Percentiles rank a stretch among this genome's conserved stretches.
phyloP scores from a whole-genome alignment of 2,113 vertebrate species.

The Notarius lentiginosus region DNA sequence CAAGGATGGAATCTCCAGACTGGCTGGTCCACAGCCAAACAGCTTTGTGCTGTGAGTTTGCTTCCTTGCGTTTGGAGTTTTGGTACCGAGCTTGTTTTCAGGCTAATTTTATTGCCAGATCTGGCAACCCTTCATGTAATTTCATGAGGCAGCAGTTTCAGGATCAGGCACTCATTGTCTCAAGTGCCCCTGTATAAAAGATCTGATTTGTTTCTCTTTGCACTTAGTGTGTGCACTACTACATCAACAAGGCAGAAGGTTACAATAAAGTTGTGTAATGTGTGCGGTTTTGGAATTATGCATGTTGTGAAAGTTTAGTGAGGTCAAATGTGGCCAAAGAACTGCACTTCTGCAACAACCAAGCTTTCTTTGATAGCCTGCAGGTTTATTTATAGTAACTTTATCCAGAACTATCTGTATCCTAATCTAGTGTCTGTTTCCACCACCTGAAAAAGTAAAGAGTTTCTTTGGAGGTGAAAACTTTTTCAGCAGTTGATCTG shows the following conservation, averaged over 20 bases:
- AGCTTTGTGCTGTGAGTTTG: neutral
- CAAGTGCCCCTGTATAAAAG: neutral
- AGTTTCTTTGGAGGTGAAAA: neutral
- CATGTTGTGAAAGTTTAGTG: neutral
- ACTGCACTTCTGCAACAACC: neutral
- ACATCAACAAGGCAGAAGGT: neutral
- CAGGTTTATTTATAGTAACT: neutral
- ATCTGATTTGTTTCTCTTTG: neutral
- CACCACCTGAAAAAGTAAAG: neutral
- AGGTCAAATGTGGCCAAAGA: neutral
- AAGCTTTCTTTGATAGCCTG: neutral
- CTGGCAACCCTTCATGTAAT: neutral
- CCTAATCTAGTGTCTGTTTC: neutral
- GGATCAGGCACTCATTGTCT: neutral
- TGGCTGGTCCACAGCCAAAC: neutral
- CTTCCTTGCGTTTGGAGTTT: neutral
- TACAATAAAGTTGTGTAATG: neutral
- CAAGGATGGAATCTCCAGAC: neutral
- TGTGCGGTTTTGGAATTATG: neutral
- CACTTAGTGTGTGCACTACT: neutral
- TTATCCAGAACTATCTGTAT: neutral
- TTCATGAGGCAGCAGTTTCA: neutral
- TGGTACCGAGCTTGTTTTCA: neutral
- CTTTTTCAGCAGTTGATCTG: neutral
- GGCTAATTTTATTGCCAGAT: neutral